Evolutionary conservation across 1,140 invertebrate species (phyloP), one percentile per base, ranked within the genome.

Genomic region (Chelonus insularis): DNA sequence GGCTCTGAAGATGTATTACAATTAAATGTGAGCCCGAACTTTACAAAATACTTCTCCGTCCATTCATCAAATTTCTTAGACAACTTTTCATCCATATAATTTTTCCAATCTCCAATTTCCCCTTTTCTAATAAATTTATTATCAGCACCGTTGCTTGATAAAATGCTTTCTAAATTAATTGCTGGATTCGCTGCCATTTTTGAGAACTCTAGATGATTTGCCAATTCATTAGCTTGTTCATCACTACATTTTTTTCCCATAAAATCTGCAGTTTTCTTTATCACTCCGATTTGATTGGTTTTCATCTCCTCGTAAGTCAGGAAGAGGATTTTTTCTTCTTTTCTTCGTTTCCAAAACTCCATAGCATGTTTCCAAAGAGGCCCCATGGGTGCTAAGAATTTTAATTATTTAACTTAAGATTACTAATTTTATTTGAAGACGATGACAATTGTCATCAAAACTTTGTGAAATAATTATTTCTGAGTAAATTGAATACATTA

Each of bases 301-400:
- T 92, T 92, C 89, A 94, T 89, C 48, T 94, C 91, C 81, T 96
- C 93, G 69, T 92, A 96, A 64, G 87, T 93, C 20, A 95, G 74
- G 65, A 95, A 91, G 0, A 93, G 77, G 2, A 95, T 77, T 65
- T 95, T 93, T 0, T 88, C 84, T 45, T 93, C 85, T 57, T 91
- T 64, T 57, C 87, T 84, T n/a, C 82, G 80, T 12, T 88, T 82
- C 91, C 92, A 95, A 70, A 87, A 91, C 9, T 80, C 58, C 11
- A 80, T 14, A 56, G 91, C 86, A 70, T 93, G 89, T 55, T 85
- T 84, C 87, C 87, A 89, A 66, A 90, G 86, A 21, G 88, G 86
- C 2, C 86, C 87, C 63, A 88, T 83, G n/a, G 87, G 86, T 0
- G 83, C 87, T 76, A 52, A 21, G 72, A 73, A 60, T 1, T 39